phyloP scores from a whole-genome alignment of 92 coral and sea anemone species.

The Ricordea florida region DNA sequence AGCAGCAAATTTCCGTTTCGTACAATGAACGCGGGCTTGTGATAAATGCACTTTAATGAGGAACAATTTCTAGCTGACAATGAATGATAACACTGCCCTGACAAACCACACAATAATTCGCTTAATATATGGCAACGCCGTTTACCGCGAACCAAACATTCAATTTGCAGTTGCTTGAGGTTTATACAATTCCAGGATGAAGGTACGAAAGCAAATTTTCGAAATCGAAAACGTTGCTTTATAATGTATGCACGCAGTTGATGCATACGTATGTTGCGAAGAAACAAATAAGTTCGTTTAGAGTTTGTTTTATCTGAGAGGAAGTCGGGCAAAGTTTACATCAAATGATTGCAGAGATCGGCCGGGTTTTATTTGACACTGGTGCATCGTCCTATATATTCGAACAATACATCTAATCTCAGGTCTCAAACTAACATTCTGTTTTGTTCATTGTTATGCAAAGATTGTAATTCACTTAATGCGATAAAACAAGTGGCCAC shows the following conservation, averaged over 20 bases:
- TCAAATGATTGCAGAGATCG: slow-evolving; percentile 32
- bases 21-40: slow-evolving; percentile 73
- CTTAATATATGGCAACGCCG: slow-evolving; percentile 73
- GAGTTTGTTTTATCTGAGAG: slow-evolving; percentile 36
- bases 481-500: slow-evolving; percentile 98
- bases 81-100: slow-evolving; percentile 62
- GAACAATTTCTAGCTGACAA: slow-evolving; percentile 72
- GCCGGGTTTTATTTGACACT: slow-evolving; percentile 56
- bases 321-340: slow-evolving; percentile 29
- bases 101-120: slow-evolving; percentile 68
- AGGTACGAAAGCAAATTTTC: slow-evolving; percentile 10
- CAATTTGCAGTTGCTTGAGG: slow-evolving; percentile 48
- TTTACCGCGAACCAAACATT: slow-evolving; percentile 28
- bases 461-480: slow-evolving; percentile 99
- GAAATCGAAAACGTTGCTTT: slow-evolving; percentile 69
- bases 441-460: slow-evolving; percentile 93
- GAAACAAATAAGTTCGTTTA: slow-evolving; percentile 47
- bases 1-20: slow-evolving; percentile 89
- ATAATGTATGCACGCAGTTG: slow-evolving; percentile 80
- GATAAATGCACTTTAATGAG: slow-evolving; percentile 87
- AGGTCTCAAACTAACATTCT: slow-evolving; percentile 93
- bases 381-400: slow-evolving; percentile 47
- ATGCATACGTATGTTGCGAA: slow-evolving; percentile 67
- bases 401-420: slow-evolving; percentile 92
- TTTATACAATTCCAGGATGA: not conserved